phyloP scores from a whole-genome alignment of 2,113 vertebrate species.

The Salvelinus fontinalis region DNA sequence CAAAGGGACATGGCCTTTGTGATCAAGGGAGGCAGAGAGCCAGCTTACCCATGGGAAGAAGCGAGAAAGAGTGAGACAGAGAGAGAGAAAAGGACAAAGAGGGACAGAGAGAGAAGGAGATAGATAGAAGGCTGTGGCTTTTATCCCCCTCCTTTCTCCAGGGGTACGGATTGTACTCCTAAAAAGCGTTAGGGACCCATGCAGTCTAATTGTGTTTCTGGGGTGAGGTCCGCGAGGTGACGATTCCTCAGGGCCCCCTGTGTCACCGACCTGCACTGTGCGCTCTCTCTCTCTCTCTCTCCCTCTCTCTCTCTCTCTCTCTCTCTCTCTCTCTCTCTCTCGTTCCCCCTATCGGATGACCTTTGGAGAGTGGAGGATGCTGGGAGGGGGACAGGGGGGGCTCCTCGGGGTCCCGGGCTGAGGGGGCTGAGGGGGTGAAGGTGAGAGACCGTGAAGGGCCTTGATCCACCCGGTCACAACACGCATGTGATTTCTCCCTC shows the following conservation, averaged over 20 bases:
- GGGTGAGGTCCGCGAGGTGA: neutral
- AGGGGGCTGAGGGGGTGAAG: slow-evolving; percentile 54
- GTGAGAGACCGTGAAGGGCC: slow-evolving; percentile 76
- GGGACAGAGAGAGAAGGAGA: too few species aligned
- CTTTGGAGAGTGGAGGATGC: slow-evolving; percentile 48
- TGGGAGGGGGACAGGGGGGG: neutral
- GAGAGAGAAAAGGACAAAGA: too few species aligned
- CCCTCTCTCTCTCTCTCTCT: neutral
- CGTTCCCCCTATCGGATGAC: slow-evolving; percentile 52
- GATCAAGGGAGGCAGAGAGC: neutral
- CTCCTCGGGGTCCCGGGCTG: slow-evolving; percentile 38
- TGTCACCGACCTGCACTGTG: neutral
- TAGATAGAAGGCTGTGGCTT: neutral
- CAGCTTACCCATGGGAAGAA: slow-evolving; percentile 12
- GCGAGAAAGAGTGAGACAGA: too few species aligned
- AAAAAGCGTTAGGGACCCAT: slow-evolving; percentile 38
- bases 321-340: slow-evolving; percentile 11
- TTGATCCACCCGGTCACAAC: slow-evolving; percentile 51
- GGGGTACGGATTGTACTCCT: slow-evolving; percentile 14
- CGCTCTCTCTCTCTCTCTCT: too few species aligned
- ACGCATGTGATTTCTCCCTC: slow-evolving; percentile 69
- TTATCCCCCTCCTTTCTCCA: slow-evolving; percentile 11
- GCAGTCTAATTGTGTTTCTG: slow-evolving; percentile 32
- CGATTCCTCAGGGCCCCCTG: neutral
- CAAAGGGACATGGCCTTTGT: neutral